Evolutionary conservation across 2,113 vertebrate genomes (phyloP), one percentile per base, ranked within the genome.

Genomic region (Nestor notabilis): DNA sequence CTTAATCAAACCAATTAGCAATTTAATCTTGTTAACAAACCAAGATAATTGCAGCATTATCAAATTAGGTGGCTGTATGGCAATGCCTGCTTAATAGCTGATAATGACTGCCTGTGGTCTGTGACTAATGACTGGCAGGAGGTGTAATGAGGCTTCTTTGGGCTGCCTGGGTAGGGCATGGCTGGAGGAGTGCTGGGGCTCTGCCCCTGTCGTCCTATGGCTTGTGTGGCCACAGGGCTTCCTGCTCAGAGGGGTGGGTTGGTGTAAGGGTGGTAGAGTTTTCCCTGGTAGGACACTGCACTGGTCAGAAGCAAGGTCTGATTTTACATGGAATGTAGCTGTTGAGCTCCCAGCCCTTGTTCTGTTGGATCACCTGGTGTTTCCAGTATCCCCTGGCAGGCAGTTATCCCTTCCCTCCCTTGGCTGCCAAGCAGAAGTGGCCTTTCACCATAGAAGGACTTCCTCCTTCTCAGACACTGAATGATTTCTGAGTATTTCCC

Each of bases 1-100:
- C 70, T 84, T 94, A 94, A 97, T 97, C 95, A 97, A 90, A 91
- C 90, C 92, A 97, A 96, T 97, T 97, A 96, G 89, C 92, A 86
- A 90, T 92, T 94, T 96, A 93, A 97, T 96, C 96, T 95, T 95
- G 84, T 97, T 97, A 97, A 96, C 90, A 97, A 97, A 95, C 86
- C 90, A 94, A 81, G 80, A 92, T 97, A 97, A 97, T 97, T 93
- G 87, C n/a, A 29, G 91, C 87, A 84, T 96, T 97, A 97, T 97
- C 93, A 93, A 97, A 97, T 97, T 95, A 97, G 93, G 79, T 92
- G 86, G 95, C 93, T 83, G 71, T 66, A 95, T 95, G 93, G 83
- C 95, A 96, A 97, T 95, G 94, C 88, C 83, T 93, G 82, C 81
- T 93, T 94, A 95, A 96, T 89, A 92, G 94, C 95, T 94, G 97